Evolutionary conservation across 2,797 vertebrate genomes (phyloP).

Genomic region (Emydoidea blandingii): DNA sequence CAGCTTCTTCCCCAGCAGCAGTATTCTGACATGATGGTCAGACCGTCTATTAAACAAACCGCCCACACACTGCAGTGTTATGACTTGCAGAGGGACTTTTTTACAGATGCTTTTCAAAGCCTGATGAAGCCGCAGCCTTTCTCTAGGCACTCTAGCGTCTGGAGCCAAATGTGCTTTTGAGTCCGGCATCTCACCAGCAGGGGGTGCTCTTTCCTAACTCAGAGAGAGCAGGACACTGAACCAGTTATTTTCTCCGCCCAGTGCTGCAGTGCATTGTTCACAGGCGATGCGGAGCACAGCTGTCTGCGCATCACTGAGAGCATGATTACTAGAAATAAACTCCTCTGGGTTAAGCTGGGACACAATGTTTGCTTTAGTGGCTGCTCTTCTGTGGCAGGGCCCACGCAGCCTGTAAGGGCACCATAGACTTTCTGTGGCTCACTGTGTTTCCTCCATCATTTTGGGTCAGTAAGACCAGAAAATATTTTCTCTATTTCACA

Average conservation of each 20-base stretch:
- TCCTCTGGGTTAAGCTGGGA: neutral
- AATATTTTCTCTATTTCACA: neutral
- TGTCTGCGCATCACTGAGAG: neutral
- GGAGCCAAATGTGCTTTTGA: accelerated
- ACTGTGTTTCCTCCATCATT: neutral
- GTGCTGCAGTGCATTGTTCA: neutral
- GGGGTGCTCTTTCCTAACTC: conserved; percentile 56
- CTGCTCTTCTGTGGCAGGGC: neutral
- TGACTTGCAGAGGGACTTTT: neutral
- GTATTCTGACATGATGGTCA: neutral
- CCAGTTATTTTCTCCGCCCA: neutral
- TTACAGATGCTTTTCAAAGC: neutral
- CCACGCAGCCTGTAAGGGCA: neutral
- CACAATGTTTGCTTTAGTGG: neutral
- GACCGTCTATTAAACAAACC: neutral
- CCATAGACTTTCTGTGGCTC: accelerated
- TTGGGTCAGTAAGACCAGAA: neutral
- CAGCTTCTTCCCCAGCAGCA: neutral
- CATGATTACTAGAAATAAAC: accelerated
- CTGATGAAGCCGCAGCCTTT: neutral
- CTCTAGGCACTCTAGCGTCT: accelerated
- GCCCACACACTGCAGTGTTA: neutral
- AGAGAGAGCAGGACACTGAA: neutral
- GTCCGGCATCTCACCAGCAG: conserved; percentile 33
- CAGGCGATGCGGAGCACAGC: accelerated